Percentiles rank a stretch among this genome's conserved stretches.
Evolutionary conservation across 2,888 invertebrate genomes (phyloP).

Genomic region (Anorthoa munda): DNA sequence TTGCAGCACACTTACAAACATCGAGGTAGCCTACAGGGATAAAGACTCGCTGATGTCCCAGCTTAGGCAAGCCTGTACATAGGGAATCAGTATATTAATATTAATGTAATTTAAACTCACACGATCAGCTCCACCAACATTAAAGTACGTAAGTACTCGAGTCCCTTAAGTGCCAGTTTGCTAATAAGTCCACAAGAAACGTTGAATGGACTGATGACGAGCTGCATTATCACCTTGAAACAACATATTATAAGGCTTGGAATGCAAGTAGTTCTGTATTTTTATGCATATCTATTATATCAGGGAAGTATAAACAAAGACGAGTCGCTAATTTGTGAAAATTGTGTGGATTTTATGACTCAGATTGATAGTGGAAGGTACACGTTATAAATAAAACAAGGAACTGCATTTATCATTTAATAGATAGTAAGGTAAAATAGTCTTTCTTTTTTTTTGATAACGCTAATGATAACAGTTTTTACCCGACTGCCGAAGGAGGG

Average conservation of each 20-base stretch:
- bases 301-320: conserved; percentile 40
- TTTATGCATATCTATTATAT: conserved; percentile 26
- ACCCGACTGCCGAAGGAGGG: too few species aligned
- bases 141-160: neutral
- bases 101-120: too few species aligned
- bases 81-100: too few species aligned
- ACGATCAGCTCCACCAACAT: too few species aligned
- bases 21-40: too few species aligned
- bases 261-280: conserved; percentile 31
- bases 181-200: conserved; percentile 24
- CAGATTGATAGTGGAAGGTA: neutral
- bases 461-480: too few species aligned
- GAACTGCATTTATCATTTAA: conserved; percentile 6
- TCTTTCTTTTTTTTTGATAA: neutral
- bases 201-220: conserved; percentile 22
- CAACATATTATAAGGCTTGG: conserved; percentile 6
- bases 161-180: conserved; percentile 3
- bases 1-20: too few species aligned
- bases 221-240: conserved; percentile 35
- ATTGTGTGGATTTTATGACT: conserved; percentile 32
- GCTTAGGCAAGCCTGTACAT: too few species aligned
- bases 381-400: neutral
- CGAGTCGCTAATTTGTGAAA: conserved; percentile 27
- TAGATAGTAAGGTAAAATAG: neutral
- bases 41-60: too few species aligned